phyloP scores from a whole-genome alignment of 2,113 vertebrate species.

The Tiliqua scincoides region DNA sequence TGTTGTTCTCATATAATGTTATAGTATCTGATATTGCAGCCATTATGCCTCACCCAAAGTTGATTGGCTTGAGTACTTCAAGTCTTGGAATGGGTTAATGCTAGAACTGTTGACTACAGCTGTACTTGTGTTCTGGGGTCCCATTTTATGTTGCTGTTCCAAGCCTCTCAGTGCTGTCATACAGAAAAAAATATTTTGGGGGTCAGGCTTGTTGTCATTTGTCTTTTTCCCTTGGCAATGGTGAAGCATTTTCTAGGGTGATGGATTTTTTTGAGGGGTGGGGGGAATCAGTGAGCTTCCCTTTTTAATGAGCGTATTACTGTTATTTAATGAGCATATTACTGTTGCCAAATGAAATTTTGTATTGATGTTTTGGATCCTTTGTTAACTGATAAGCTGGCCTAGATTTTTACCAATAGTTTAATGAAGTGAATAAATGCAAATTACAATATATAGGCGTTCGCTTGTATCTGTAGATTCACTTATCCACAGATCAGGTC shows the following conservation, averaged over 20 bases:
- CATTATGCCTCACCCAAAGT: neutral
- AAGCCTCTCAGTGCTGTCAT: neutral
- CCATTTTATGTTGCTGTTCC: constrained; percentile 13
- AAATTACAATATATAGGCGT: neutral
- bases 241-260: neutral
- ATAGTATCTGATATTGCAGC: neutral
- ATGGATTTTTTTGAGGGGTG: neutral
- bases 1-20: neutral
- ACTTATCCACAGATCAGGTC: no score
- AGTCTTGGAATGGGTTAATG: neutral
- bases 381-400: neutral
- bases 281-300: neutral
- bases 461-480: no score
- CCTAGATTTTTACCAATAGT: neutral
- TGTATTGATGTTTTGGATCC: neutral
- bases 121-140: constrained; percentile 18
- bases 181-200: neutral
- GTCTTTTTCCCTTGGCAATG: neutral
- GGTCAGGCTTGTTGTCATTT: constrained; percentile 14
- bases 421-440: neutral
- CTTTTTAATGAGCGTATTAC: neutral
- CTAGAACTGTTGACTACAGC: neutral
- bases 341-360: neutral
- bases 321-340: neutral
- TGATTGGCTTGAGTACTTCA: neutral